Base-by-base conservation (phyloP, 2,888 invertebrate species). In the Chironomus riparius region DNA sequence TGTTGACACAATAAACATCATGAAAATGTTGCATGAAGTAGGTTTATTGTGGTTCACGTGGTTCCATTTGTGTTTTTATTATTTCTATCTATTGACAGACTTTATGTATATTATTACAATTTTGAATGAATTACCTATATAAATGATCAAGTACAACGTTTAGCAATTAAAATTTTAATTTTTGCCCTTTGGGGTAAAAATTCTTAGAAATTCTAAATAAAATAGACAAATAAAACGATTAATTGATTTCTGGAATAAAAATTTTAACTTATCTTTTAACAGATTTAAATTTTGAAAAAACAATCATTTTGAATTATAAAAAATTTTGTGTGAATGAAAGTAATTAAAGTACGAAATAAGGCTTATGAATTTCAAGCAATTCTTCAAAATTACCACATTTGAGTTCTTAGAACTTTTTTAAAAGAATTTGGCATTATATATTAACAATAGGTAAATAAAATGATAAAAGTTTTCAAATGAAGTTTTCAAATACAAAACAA, bases 1-100 rank as follows among this genome's bases (percentile, higher is more conserved):
- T 38, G 38, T 38, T 38, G 38, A 38, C 38, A 38, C 38, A 38
- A 38, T 38, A 10, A 38, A 7, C 38, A 38, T 38, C 7, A 56
- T 56, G 15, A 18, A 56, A 56, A 56, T 38, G 38, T 10, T 38
- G 38, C 1, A 38, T 38, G 38, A 38, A 38, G 38, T 7, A 38
- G 38, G 10, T 10, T 47, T 38, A 13, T 74, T 74, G 74, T 38
- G 74, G 74, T 74, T 74, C 74, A 74, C 68, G 74, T 74, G 74
- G 68, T 48, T 74, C 48, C 6, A 38, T 70, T 10, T 15, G 28
- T 50, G 18, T 50, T 61, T 13, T 12, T 62, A 21, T 12, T 72
- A 61, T 61, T 47, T 47, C 15, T 69, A 47, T 56, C 21, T 28
- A n/a, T 24, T n/a, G 24, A 28, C 13, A 22, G 12, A 4, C 28